Conservation (phyloP, 2,888 invertebrate genomes). For the Andrena praecox region DNA sequence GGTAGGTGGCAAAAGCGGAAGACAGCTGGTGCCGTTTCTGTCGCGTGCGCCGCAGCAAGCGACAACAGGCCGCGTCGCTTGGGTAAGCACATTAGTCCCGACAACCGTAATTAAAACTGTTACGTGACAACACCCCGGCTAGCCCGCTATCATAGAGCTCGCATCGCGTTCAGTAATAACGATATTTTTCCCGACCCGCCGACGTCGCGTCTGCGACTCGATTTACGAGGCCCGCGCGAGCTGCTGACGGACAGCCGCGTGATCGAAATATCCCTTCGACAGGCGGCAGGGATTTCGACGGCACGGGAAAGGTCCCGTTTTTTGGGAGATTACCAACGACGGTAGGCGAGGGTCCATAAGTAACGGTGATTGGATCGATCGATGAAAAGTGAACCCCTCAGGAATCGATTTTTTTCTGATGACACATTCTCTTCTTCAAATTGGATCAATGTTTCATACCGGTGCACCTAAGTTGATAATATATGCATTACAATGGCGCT, state of each 20-base stretch:
- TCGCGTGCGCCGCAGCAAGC: slow-evolving; percentile 68
- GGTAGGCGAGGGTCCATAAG: not conserved
- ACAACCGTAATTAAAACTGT: slow-evolving; percentile 74
- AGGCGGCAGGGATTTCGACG: not conserved
- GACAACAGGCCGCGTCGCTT: slow-evolving; percentile 69
- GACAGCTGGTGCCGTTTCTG: slow-evolving; percentile 66
- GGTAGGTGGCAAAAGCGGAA: slow-evolving; percentile 61
- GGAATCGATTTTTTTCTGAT: no score
- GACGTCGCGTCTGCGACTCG: slow-evolving; percentile 34
- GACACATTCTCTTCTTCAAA: no score
- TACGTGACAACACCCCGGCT: slow-evolving; percentile 65
- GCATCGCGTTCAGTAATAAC: slow-evolving; percentile 49
- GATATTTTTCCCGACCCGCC: slow-evolving; percentile 30
- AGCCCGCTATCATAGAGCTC: slow-evolving; percentile 29
- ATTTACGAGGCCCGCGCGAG: slow-evolving; percentile 42
- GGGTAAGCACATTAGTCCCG: slow-evolving; percentile 70
- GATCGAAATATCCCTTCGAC: slow-evolving; percentile 17
- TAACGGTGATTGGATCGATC: no score
- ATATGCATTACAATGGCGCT: no score
- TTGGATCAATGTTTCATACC: no score
- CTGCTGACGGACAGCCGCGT: slow-evolving; percentile 9
- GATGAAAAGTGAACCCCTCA: no score
- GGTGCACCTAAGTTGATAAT: no score
- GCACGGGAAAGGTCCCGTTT: slow-evolving; percentile 2
- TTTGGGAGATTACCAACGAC: not conserved